Evolutionary conservation across 1,140 invertebrate genomes (phyloP), one percentile per base, ranked within the genome.

Genomic region (Prorops nasuta): DNA sequence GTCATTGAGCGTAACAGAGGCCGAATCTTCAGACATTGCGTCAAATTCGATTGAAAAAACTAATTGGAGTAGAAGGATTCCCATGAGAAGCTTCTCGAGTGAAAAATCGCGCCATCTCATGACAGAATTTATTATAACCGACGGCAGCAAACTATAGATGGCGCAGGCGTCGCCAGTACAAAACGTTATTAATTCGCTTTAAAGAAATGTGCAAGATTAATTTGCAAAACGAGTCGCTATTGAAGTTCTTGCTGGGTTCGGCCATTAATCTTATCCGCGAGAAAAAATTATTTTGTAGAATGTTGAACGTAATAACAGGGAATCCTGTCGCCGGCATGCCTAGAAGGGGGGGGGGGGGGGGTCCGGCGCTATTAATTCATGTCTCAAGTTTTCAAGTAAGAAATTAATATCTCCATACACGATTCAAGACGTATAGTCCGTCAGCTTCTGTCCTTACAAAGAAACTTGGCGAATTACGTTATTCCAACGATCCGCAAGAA

Each of bases 221-320:
- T 69, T 67, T 67, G 67, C 65, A 66, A 69, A 69, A 63, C 63
- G 64, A 67, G 60, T 67, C 60, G 56, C 63, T 57, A 66, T 69
- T 58, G 58, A 63, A 60, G 59, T 67, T 66, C 62, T 67, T 66
- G 56, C 63, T 51, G 36, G 39, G 21, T 28, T 10, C 24, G 20
- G 48, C 47, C 57, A 56, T 56, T 56, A 63, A 53, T 54, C 64
- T 58, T 61, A 60, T 54, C 54, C 49, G 44, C 35, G 56, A 9
- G 47, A 60, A 67, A 67, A 69, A 71, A 69, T 69, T 68, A 69
- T 71, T 71, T 69, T 67, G 56, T 60, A 67, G 65, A 69, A 71
- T 63, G 61, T 71, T 64, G 51, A 65, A 54, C 55, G 58, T 68
- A 68, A 70, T 70, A 70, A 68, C 63, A 67, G 56, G 60, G 64